A percentile compares a stretch with the other conserved stretches of the same genome.
These are phyloP conservation scores for Cephus rjabovi DNA, from an alignment of 2,888 invertebrate genomes.

Conservation along the genomic window DNA sequence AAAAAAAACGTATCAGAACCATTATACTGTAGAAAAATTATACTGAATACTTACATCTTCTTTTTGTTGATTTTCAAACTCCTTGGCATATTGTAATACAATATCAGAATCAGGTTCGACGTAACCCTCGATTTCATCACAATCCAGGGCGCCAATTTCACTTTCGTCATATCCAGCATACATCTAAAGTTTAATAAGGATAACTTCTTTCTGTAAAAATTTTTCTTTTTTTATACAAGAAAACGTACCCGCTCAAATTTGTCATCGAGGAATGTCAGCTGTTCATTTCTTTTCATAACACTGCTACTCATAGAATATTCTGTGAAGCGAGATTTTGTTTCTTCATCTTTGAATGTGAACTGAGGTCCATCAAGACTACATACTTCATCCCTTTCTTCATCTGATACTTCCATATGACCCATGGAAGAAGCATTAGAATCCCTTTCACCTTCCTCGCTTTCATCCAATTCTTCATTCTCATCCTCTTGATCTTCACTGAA, in stretches of 20 bases:
- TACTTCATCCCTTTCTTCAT: slow-evolving; percentile 67
- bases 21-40: not conserved
- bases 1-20: not conserved
- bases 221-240: slow-evolving; percentile 9
- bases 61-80: slow-evolving; percentile 76
- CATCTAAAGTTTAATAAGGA: slow-evolving; percentile 66
- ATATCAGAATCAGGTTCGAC: slow-evolving; percentile 77
- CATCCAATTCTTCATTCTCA: slow-evolving; percentile 64
- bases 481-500: slow-evolving; percentile 63
- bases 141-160: slow-evolving; percentile 89
- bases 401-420: slow-evolving; percentile 44
- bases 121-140: slow-evolving; percentile 89
- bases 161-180: slow-evolving; percentile 89
- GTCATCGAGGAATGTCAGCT: slow-evolving; percentile 84
- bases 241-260: slow-evolving; percentile 83
- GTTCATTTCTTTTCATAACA: slow-evolving; percentile 86
- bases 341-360: slow-evolving; percentile 72
- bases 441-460: slow-evolving; percentile 58
- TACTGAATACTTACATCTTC: slow-evolving; percentile 43
- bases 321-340: slow-evolving; percentile 89
- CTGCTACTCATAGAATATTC: slow-evolving; percentile 95
- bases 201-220: slow-evolving; percentile 7
- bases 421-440: slow-evolving; percentile 56
- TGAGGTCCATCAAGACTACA: slow-evolving; percentile 65
- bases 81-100: slow-evolving; percentile 78